Base-by-base conservation (phyloP, 2,797 vertebrate species). In the Sus cebifrons region DNA sequence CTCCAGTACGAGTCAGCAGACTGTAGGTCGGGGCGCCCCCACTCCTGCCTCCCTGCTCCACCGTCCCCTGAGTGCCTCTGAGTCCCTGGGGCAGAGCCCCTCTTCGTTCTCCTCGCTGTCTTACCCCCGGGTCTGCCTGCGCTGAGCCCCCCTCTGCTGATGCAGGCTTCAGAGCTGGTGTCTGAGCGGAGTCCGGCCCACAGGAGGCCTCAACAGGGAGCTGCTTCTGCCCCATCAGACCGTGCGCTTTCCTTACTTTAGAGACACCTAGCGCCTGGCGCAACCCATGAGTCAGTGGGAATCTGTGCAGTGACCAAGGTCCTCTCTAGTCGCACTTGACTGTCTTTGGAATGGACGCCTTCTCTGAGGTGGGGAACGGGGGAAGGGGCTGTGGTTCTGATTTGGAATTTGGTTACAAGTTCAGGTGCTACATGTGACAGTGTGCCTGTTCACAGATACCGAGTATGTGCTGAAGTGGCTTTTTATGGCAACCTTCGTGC, bases 221-320 rank as follows among this genome's bases (percentile, higher is more conserved):
- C 68, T 20, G 27, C 84, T 21, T 12, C 29, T 14, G 25, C 68
- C 3, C 54, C 54, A 1, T 25, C 68, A 10, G 25, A n/a, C 18
- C 2, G 7, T 18, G 62, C 15, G 14, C 68, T 29, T n/a, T 27
- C 15, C 3, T 25, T 7, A 18, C 65, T 44, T 36, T 10, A 4
- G 21, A 21, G 16, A 11, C n/a, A 9, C 7, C 70, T 14, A 6
- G 27, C 7, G 27, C 85, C 36, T 25, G 5, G 21, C 49, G 2
- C 11, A 65, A 4, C 11, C 0, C 1, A 1, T 15, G 64, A 11
- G 5, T 32, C 44, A 5, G 62, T 2, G 14, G 23, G 0, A 16
- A 16, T 16, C 14, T 32, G 44, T 32, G 20, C 18, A 32, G 16
- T 14, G 20, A 52, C 3, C 16, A 0, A 10, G 10, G 23, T 49